phyloP scores from a whole-genome alignment of 2,113 vertebrate genomes.

The Hippopotamus amphibius region DNA sequence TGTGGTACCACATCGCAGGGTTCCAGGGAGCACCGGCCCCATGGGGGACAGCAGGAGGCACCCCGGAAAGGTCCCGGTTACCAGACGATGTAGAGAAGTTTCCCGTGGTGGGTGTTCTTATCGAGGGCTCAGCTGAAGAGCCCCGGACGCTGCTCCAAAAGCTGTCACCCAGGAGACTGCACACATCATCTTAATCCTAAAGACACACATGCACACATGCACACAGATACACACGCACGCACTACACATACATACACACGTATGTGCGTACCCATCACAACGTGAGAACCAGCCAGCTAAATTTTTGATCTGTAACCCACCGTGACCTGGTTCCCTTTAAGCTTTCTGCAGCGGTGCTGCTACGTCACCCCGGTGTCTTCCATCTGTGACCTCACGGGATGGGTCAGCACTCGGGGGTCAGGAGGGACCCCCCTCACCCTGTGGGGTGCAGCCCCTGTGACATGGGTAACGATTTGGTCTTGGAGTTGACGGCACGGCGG shows the following conservation, averaged over 20 bases:
- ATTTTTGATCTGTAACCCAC: background rate
- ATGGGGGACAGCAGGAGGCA: background rate
- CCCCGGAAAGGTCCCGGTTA: background rate
- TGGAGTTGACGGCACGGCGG: rapidly evolving
- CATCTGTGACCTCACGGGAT: background rate
- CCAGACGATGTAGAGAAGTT: rapidly evolving
- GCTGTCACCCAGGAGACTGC: background rate
- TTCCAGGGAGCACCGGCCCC: background rate
- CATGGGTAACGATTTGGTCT: background rate
- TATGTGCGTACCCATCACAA: too few species aligned
- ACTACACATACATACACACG: background rate
- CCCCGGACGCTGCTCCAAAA: background rate
- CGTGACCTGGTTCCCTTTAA: background rate
- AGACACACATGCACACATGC: background rate
- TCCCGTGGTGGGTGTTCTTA: background rate
- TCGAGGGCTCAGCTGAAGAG: background rate
- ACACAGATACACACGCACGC: too few species aligned
- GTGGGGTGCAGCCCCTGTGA: background rate
- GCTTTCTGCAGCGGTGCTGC: background rate
- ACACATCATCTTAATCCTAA: background rate
- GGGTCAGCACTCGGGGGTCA: background rate
- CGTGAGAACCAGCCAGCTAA: background rate
- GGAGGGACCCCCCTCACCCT: background rate
- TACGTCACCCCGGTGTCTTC: rapidly evolving
- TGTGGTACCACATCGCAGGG: background rate